Evolutionary conservation across 2,113 vertebrate genomes (phyloP), one percentile per base, ranked within the genome.

Genomic region (Steatornis caripensis): DNA sequence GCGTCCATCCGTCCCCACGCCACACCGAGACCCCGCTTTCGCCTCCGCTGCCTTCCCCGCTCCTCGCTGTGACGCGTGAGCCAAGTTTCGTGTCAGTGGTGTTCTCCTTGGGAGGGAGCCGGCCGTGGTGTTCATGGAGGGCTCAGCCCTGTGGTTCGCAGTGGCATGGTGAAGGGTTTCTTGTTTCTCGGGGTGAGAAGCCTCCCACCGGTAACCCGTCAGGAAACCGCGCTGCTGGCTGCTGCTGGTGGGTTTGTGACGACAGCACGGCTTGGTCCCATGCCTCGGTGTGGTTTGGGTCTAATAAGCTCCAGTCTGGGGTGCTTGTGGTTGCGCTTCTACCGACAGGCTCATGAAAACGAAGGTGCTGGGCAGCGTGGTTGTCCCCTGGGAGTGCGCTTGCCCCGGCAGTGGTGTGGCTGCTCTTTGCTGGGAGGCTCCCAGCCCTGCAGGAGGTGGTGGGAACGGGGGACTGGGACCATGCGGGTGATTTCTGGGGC

Each of bases 121-220:
- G 3, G 1, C 16, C 2, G 4, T 70, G 19, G 12, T 87, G 54
- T 74, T 66, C 34, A 15, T 34, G 48, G 43, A n/a, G 79, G 45
- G 9, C 34, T 94, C 57, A 69, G 71, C 39, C 24, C 23, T 0
- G 0, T 1, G 15, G 24, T 69, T 76, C 0, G 1, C 10, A 19
- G 83, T 5, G 9, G 4, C 36, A 32, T 66, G 51, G 46, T 75
- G 69, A 45, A 65, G 78, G 8, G 32, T 74, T 89, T 86, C 51
- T n/a, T n/a, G 32, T 74, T 89, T 86, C 51, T n/a, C 34, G 26
- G 46, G 60, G 36, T 70, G 30, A 11, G 55, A 66, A 96, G 61
- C 41, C 39, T 72, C 64, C 36, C 22, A 45, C 62, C 0, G 3
- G 53, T 43, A 37, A 22, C 6, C 19, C 5, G 0, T 4, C 41